Base-by-base conservation (phyloP, 2,888 invertebrate species). In the Torymus tubicola region DNA sequence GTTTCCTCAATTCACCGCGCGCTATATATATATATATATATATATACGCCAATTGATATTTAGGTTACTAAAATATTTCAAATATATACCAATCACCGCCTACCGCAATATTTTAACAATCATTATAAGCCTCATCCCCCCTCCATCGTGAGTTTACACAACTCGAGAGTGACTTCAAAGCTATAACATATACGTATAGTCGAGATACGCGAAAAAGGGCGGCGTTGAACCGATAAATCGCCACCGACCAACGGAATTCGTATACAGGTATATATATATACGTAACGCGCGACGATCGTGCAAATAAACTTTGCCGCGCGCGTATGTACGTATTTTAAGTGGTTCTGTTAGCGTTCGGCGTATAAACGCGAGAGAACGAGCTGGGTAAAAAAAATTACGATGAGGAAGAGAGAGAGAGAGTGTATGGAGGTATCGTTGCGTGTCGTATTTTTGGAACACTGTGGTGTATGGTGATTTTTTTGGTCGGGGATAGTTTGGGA, bases 241-340 rank as follows among this genome's bases (percentile, higher is more conserved):
- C 42, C 42, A 42, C n/a, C 53, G 65, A 5, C 12, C n/a, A n/a
- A n/a, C n/a, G 75, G 75, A 80, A 75, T 80, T 65, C 31, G 57
- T 68, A 42, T 31, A 31, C 31, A n/a, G 18, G 57, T 68, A 42
- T 21, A 21, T 21, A 21, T 21, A 21, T 21, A 21, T 21, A 21
- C 21, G 21, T 21, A 21, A n/a, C n/a, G n/a, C 21, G 63, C 24
- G 57, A 2, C 58, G 70, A 60, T 80, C 18, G 16, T 14, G 61
- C 63, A 76, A 80, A 80, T 72, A 72, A 76, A 63, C 76, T 67
- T 50, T 5, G 16, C 14, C 31, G 74, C 61, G 13, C 13, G 2
- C 12, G 5, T 12, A 50, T 50, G 72, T 68, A 50, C 55, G 72
- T 68, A 70, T 78, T 78, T 80, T 70, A 74, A 80, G 74, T 74